Conservation (phyloP, 2,888 invertebrate genomes). For the Atrina japonica region DNA sequence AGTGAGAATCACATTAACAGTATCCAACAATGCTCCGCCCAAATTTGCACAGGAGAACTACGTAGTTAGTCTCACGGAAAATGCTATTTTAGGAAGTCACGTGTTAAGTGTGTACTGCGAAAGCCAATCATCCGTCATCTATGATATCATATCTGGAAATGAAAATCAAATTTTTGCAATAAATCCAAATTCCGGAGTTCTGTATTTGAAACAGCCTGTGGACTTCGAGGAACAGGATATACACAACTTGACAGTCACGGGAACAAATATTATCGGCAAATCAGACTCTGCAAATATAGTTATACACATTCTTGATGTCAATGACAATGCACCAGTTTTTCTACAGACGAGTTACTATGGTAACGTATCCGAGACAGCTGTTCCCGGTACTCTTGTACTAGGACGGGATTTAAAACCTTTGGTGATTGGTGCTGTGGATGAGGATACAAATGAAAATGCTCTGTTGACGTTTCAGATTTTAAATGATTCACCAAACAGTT, state of each 20-base stretch:
- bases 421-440: conserved; percentile 91
- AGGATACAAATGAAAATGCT: conserved; percentile 91
- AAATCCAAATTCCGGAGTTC: conserved; percentile 90
- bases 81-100: conserved; percentile 64
- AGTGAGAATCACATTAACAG: conserved; percentile 92
- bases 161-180: conserved; percentile 89
- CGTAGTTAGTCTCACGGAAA: conserved; percentile 72
- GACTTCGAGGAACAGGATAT: conserved; percentile 90
- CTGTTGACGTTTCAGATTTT: conserved; percentile 92
- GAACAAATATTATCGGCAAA: conserved; percentile 92
- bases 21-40: conserved; percentile 98
- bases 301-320: conserved; percentile 93
- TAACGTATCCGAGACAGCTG: conserved; percentile 85
- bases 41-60: conserved; percentile 83
- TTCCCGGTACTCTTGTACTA: conserved; percentile 88
- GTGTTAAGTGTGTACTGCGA: conserved; percentile 67
- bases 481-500: conserved; percentile 85
- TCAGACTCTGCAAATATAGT: conserved; percentile 87
- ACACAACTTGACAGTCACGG: conserved; percentile 91
- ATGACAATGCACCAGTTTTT: conserved; percentile 85
- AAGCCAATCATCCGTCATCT: conserved; percentile 75
- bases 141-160: conserved; percentile 92
- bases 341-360: conserved; percentile 92
- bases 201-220: conserved; percentile 86
- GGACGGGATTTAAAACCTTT: conserved; percentile 86